Base-by-base conservation (phyloP, 2,113 vertebrate species). In the Cyphomyrus discorhynchus region DNA sequence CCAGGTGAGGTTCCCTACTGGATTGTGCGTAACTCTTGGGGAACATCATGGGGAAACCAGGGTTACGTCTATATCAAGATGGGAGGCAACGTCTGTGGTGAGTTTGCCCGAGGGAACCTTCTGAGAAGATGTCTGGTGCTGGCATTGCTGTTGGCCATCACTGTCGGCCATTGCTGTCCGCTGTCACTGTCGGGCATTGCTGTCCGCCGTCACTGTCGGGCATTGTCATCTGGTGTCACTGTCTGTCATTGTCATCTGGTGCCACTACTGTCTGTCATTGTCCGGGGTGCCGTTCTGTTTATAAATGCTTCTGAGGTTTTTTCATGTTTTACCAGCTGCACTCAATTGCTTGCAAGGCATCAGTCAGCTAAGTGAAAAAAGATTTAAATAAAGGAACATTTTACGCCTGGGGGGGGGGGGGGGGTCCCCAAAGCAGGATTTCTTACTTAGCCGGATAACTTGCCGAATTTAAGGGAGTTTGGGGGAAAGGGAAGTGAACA, bases 1-100 rank as follows among this genome's bases (percentile, higher is more conserved):
- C 6, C 80, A 97, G 98, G 97, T 90, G 96, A 92, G 13, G 94
- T 94, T 88, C 98, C 97, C 0, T 98, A 96, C 92, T 98, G 98
- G 98, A 98, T 98, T 35, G 97, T 99, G 15, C 95, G 97, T 89
- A 99, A 99, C 93, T 98, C 98, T 0, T 98, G 98, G 98, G 98
- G 98, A 6, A 92, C 90, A 0, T 80, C 94, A 0, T 98, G 98
- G 98, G 98, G 98, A 90, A 93, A 97, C n/a, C 92, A 96, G 0
- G 98, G 98, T 88, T 99, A 98, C 4, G 97, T 96, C 89, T 96
- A 89, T 91, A 94, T 99, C 52, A 98, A 98, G 95, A 97, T 98
- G 10, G 97, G 97, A 0, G 11, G 90, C 49, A 97, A 98, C 70
- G 4, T 97, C 74, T 99, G 97, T 84, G 98, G 98, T 99, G 93